These are phyloP conservation scores for Sympetrum striolatum DNA, from an alignment of 2,888 invertebrate species.

Conservation along the genomic window DNA sequence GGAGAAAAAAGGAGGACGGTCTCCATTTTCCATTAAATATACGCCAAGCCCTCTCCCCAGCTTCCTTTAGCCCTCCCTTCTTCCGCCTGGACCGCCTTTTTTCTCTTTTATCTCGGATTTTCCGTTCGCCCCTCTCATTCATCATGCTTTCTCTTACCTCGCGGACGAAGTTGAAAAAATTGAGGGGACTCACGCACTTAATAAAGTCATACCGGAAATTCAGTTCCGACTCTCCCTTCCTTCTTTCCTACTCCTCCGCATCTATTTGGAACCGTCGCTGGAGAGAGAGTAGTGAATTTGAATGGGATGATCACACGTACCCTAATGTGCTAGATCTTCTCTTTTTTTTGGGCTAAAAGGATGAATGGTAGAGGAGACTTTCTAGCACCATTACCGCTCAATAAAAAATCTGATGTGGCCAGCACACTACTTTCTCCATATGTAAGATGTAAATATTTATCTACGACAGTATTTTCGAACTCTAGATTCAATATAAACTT, in stretches of 20 bases:
- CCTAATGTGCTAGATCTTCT: too few species aligned
- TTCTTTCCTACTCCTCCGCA: background rate
- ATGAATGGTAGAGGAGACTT: too few species aligned
- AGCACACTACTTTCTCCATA: too few species aligned
- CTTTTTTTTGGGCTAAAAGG: too few species aligned
- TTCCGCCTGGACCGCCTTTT: background rate
- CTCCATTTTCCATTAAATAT: slow-evolving; percentile 4
- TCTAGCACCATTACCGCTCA: too few species aligned
- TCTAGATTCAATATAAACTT: too few species aligned
- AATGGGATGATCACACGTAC: too few species aligned
- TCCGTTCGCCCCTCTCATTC: background rate
- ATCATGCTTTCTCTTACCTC: slow-evolving; percentile 24
- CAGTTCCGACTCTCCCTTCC: background rate
- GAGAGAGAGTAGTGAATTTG: too few species aligned
- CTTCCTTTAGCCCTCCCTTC: background rate
- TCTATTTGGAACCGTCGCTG: background rate
- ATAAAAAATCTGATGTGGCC: too few species aligned
- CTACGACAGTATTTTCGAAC: too few species aligned
- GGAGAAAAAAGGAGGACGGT: background rate
- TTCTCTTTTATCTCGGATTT: background rate
- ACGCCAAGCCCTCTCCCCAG: background rate
- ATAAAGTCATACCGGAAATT: slow-evolving; percentile 41
- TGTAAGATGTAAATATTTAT: too few species aligned
- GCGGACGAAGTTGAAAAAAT: background rate
- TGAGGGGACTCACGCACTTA: background rate